Base-by-base conservation (phyloP, 2,888 invertebrate genomes). In the Conistra vaccinii region DNA sequence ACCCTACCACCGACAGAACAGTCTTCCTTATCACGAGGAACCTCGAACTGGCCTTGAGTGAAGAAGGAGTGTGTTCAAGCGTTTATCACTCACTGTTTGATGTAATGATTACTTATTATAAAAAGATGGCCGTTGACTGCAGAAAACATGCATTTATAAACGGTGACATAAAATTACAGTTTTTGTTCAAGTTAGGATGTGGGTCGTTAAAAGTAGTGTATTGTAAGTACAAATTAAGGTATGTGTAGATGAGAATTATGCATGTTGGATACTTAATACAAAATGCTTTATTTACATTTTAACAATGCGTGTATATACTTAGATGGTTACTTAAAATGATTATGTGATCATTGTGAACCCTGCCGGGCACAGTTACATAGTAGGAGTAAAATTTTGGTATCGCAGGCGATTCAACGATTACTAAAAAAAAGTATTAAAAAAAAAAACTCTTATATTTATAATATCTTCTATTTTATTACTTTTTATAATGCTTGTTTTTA, bases 71-170 rank as follows among this genome's bases (percentile, higher is more conserved):
- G 85, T 90, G 78, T 87, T 86, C 83, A 88, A 85, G 60, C 85
- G 85, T 89, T 92, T 91, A 92, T 91, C 92, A 78, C 85, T 51
- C 63, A 6, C 60, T 90, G 84, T 92, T 92, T 92, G 88, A 88
- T 86, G 68, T 89, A 90, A 90, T 90, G 79, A 91, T 90, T 89
- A 88, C 80, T 82, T 87, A 89, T 91, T 90, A 90, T 73, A 53
- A 73, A 73, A 75, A 88, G 80, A 86, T 85, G 83, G 81, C 72
- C 69, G 80, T 68, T 60, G 67, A 53, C 29, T 76, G 70, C 57
- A 76, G 58, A 76, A 72, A 62, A 80, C 75, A 75, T 53, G 69
- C 77, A 67, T 76, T 83, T 69, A 69, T 69, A 48, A 53, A 0
- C 69, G 32, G 29, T 42, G 72, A 80, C 76, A 62, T 69, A 45